phyloP scores from a whole-genome alignment of 2,113 vertebrate species.

The Channa argus region DNA sequence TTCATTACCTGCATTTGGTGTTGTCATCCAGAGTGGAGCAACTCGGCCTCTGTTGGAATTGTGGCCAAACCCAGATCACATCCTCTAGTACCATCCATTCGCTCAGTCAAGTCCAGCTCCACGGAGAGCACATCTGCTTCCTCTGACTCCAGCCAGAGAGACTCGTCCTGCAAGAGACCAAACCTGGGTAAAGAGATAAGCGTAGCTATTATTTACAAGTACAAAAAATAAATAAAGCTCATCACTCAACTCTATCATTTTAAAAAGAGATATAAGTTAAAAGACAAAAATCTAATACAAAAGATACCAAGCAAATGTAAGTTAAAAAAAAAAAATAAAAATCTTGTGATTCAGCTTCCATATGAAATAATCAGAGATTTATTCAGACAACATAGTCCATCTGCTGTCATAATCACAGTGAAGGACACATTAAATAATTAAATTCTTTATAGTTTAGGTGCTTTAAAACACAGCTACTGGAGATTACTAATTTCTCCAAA shows the following conservation, averaged over 20 bases:
- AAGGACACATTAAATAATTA: conserved; percentile 65
- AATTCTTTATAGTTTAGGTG: conserved; percentile 21
- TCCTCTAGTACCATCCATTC: conserved; percentile 71
- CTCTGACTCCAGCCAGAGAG: conserved; percentile 74
- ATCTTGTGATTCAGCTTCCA: conserved; percentile 10
- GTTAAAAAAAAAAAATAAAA: no score
- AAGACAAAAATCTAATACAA: not conserved
- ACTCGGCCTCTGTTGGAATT: conserved; percentile 71
- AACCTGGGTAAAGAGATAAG: conserved; percentile 70
- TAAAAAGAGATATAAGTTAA: no score
- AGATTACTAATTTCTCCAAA: conserved; percentile 18
- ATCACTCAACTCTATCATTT: no score
- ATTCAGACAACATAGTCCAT: conserved; percentile 23
- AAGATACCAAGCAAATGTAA: not conserved
- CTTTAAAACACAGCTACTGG: conserved; percentile 37
- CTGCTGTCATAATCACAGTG: conserved; percentile 25
- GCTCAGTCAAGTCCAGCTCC: conserved; percentile 80
- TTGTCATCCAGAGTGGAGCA: conserved; percentile 82
- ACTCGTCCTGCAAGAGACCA: conserved; percentile 68
- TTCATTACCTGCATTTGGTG: not conserved
- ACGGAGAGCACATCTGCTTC: conserved; percentile 84
- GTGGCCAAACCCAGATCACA: conserved; percentile 63
- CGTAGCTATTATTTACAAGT: not conserved
- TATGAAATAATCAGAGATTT: conserved; percentile 29
- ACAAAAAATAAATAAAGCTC: no score